phyloP scores from a whole-genome alignment of 1,140 invertebrate species.

The Chymomyza costata region DNA sequence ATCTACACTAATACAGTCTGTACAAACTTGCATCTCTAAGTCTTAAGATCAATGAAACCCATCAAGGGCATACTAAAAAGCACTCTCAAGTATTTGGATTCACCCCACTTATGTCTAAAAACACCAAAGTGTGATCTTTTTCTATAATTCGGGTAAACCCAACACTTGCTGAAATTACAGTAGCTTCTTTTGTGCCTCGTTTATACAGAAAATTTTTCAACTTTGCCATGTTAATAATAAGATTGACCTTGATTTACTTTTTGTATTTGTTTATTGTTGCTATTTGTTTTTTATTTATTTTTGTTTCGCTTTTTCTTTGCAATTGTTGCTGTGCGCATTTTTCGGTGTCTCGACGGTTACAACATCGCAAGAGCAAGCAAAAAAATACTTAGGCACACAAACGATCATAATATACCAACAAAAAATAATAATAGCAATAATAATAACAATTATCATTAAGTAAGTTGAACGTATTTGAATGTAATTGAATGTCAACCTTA shows the following conservation, averaged over 20 bases:
- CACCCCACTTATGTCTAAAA: no score
- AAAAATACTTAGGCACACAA: conserved; percentile 42
- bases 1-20: no score
- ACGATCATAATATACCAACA: conserved; percentile 8
- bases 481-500: no score
- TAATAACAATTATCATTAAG: no score
- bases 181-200: conserved; percentile 9
- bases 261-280: conserved; percentile 25
- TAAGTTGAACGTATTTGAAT: no score
- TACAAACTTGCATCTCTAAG: no score
- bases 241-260: conserved; percentile 40
- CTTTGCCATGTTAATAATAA: conserved; percentile 27
- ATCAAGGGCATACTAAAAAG: no score
- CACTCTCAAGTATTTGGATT: no score
- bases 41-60: no score
- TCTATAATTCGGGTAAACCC: no score
- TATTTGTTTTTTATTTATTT: conserved; percentile 30
- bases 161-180: not conserved
- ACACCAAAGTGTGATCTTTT: no score
- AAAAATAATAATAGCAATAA: no score
- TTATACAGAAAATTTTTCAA: conserved; percentile 17
- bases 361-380: conserved; percentile 25
- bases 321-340: conserved; percentile 44
- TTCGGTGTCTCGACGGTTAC: conserved; percentile 43
- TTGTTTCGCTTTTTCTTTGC: conserved; percentile 28